Base-by-base conservation (phyloP, 2,797 vertebrate species). In the Poeciliopsis turneri region DNA sequence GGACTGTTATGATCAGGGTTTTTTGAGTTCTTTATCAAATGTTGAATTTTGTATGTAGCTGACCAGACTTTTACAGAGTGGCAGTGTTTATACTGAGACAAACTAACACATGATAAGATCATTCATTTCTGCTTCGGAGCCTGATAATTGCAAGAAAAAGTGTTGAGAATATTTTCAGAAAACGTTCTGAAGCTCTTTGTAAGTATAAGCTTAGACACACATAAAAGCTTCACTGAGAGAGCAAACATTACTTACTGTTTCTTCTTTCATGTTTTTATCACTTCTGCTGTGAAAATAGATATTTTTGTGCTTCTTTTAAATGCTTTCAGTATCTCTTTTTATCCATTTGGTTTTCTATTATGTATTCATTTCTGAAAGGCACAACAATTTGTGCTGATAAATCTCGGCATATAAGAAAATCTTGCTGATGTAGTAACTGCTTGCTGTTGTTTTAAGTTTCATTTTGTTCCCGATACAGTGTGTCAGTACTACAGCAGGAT, bases 401-500 rank as follows among this genome's bases (percentile, higher is more conserved):
- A 23, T 68, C 39, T 61, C 20, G 18, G 36, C 64, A 68, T 68
- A 25, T 12, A 41, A 23, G 39, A 68, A 69, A 41, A 23, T 39
- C 20, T 2, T 25, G 11, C 23, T 45, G 68, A 70, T 70, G 39
- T 15, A 79, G 30, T 61, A 73, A 78, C 18, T 59, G 74, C 71
- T 71, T 72, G 61, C 81, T 77, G 64, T 82, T 57, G 39, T 70
- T 77, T 82, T 47, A 46, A 25, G 36, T 79, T 61, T 55, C 39
- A 20, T 64, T 82, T 78, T 36, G 61, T 78, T 49, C 46, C 79
- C 87, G 81, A 90, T 87, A 82, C 72, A 51, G 39, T 59, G 47
- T 87, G 84, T 90, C 90, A 90, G 87, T 70, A 36, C 46, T 33
- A 80, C 79, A 0, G 1, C 74, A 10, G 82, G 84, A 68, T 80